Percentiles rank a stretch among this genome's conserved stretches.
These are phyloP conservation scores for Saguinus imperator DNA, from an alignment of 2,113 vertebrate species.

Conservation along the genomic window DNA sequence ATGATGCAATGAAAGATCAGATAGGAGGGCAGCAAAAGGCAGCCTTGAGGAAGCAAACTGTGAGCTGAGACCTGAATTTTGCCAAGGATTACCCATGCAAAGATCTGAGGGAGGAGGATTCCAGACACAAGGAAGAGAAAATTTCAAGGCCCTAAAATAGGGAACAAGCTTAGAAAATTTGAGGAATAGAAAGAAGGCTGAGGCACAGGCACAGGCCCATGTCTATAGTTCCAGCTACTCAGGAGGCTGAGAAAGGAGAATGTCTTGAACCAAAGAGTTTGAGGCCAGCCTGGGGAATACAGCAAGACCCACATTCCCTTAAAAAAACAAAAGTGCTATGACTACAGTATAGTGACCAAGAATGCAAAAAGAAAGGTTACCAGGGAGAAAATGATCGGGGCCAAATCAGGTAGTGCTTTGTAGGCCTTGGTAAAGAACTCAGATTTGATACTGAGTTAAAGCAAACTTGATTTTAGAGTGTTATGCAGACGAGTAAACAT, in stretches of 20 bases:
- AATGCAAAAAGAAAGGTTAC: not conserved
- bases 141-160: not conserved
- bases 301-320: not conserved
- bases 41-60: not conserved
- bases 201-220: not conserved
- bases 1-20: accelerated
- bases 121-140: not conserved
- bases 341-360: accelerated
- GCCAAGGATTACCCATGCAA: not conserved
- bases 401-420: not conserved
- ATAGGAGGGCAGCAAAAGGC: not conserved
- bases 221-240: not conserved
- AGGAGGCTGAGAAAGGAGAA: not conserved
- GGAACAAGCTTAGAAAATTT: not conserved
- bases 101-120: not conserved
- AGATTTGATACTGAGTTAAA: not conserved
- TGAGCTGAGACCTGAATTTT: not conserved
- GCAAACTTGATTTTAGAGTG: not conserved
- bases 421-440: not conserved
- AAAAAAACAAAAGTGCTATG: too few species aligned
- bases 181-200: not conserved
- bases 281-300: not conserved
- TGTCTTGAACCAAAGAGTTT: not conserved
- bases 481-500: not conserved
- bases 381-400: not conserved